These are phyloP conservation scores for Meloidogyne floridensis DNA, from an alignment of 1,140 invertebrate genomes.

Conservation along the genomic window DNA sequence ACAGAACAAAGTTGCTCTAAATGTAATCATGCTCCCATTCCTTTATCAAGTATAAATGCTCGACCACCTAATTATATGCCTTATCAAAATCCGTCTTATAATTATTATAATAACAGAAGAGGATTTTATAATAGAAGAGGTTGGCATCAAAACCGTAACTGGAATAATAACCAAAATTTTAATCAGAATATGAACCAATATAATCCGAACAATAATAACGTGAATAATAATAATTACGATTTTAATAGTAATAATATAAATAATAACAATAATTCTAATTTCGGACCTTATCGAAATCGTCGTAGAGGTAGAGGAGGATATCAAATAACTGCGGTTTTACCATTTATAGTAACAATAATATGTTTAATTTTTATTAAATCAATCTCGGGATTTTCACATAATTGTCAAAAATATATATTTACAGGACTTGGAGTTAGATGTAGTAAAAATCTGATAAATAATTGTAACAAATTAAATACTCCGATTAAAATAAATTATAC, in stretches of 20 bases:
- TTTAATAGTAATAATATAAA: too few species aligned
- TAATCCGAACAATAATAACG: neutral
- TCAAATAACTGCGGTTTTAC: neutral
- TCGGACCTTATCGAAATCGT: too few species aligned
- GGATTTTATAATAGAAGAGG: neutral
- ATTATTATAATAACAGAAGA: conserved; percentile 4
- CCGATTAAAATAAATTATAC: neutral
- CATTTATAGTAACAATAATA: neutral
- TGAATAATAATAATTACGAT: too few species aligned
- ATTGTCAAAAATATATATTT: neutral
- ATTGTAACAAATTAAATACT: neutral
- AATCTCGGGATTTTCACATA: neutral
- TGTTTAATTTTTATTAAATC: neutral
- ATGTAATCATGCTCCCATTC: neutral
- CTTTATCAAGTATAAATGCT: neutral
- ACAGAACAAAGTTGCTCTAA: neutral
- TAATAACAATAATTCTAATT: neutral
- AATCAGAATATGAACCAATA: neutral
- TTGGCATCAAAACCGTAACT: neutral
- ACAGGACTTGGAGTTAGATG: neutral
- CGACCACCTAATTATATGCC: neutral
- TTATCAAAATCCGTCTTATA: neutral
- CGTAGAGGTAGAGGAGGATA: neutral
- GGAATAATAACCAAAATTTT: neutral
- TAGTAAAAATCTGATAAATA: neutral